phyloP scores from a whole-genome alignment of 35 echinoderm and acorn worm genomes.

The Apostichopus japonicus region DNA sequence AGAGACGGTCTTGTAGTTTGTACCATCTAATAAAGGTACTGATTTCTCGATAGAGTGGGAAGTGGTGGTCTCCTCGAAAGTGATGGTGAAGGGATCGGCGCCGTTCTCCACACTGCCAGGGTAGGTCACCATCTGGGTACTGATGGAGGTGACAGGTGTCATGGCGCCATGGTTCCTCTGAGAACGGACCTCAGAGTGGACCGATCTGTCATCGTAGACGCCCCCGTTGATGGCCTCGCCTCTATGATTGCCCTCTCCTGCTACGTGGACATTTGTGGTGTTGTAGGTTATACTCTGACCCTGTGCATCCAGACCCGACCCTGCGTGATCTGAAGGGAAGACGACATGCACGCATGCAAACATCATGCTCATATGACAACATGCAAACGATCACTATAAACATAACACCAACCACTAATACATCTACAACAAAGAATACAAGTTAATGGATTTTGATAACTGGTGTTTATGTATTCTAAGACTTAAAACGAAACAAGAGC shows the following conservation, averaged over 20 bases:
- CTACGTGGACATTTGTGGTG: constrained; percentile 53
- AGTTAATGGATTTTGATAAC: not conserved
- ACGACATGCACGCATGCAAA: constrained; percentile 53
- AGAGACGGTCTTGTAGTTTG: constrained; percentile 80
- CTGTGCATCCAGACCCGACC: constrained; percentile 5
- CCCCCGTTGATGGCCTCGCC: not conserved
- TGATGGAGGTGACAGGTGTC: constrained; percentile 39
- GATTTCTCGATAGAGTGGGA: constrained; percentile 82
- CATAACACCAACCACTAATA: constrained; percentile 15
- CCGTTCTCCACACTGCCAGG: constrained; percentile 35
- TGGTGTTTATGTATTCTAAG: not conserved
- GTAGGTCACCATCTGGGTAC: constrained; percentile 78
- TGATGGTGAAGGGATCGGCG: constrained; percentile 77
- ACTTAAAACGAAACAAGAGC: too few relatives aligned
- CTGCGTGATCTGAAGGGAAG: constrained; percentile 32
- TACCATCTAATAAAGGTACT: constrained; percentile 84
- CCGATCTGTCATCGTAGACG: not conserved
- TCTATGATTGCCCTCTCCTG: not conserved
- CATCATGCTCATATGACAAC: constrained; percentile 30
- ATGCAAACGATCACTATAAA: constrained; percentile 17
- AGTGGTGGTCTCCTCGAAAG: constrained; percentile 92
- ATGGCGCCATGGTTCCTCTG: constrained; percentile 41
- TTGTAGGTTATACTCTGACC: constrained; percentile 49
- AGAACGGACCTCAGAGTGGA: constrained; percentile 30
- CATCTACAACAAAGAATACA: not conserved